Evolutionary conservation across 2,113 vertebrate species (phyloP).

Genomic region (Polyodon spathula): DNA sequence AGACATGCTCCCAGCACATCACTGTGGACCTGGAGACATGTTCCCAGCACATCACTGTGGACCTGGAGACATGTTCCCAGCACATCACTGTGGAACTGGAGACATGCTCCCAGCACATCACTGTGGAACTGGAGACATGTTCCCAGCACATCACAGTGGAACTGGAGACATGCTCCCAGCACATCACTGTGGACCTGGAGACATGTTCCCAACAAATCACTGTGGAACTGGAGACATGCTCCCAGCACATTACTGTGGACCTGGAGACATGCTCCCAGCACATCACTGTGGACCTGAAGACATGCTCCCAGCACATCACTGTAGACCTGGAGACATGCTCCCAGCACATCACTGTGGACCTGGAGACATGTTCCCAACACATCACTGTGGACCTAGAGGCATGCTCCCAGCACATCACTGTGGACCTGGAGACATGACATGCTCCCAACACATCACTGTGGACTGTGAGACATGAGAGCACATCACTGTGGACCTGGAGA

Average conservation of each 20-base stretch:
- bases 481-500: background rate
- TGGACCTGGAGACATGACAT: background rate
- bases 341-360: background rate
- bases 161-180: background rate
- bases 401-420: background rate
- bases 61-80: background rate
- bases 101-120: background rate
- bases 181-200: background rate
- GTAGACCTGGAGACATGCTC: background rate
- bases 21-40: no score
- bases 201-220: background rate
- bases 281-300: background rate
- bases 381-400: background rate
- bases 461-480: background rate
- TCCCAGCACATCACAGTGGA: background rate
- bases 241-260: background rate
- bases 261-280: background rate
- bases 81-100: no score
- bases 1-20: background rate
- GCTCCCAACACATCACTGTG: background rate
- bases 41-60: background rate
- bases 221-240: background rate
- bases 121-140: background rate
- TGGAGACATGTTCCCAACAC: no score
- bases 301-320: background rate